phyloP scores from a whole-genome alignment of 1,140 invertebrate species.

The Schmidtea mediterranea region DNA sequence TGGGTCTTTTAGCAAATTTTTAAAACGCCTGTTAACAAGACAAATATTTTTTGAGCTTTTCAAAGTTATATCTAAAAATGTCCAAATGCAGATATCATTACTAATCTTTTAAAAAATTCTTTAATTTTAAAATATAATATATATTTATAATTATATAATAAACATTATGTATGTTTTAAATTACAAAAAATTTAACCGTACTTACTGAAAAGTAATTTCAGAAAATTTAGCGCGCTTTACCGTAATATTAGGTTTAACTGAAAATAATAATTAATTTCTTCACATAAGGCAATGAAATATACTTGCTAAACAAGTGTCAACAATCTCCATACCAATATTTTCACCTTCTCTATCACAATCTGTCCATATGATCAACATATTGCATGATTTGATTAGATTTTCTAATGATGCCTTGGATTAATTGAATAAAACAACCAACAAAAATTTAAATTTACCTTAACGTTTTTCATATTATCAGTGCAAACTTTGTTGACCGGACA shows the following conservation, averaged over 20 bases:
- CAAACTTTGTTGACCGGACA: constrained; percentile 46
- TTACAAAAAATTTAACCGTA: no score
- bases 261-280: constrained; percentile 13
- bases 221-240: constrained; percentile 75
- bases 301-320: constrained; percentile 48
- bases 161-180: no score
- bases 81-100: no score
- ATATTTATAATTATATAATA: no score
- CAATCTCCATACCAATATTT: constrained; percentile 94
- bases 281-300: constrained; percentile 7
- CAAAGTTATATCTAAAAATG: no score
- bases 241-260: constrained; percentile 44
- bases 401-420: constrained; percentile 44
- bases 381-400: constrained; percentile 44
- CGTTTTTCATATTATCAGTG: constrained; percentile 53
- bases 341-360: constrained; percentile 99
- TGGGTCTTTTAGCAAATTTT: no score
- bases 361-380: constrained; percentile 79
- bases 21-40: no score
- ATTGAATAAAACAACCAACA: background rate
- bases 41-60: no score
- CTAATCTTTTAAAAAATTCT: no score
- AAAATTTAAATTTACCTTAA: constrained; percentile 11
- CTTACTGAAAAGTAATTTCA: constrained; percentile 48
- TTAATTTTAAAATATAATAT: no score